Base-by-base conservation (phyloP, 2,113 vertebrate species). In the Tauraco erythrolophus region DNA sequence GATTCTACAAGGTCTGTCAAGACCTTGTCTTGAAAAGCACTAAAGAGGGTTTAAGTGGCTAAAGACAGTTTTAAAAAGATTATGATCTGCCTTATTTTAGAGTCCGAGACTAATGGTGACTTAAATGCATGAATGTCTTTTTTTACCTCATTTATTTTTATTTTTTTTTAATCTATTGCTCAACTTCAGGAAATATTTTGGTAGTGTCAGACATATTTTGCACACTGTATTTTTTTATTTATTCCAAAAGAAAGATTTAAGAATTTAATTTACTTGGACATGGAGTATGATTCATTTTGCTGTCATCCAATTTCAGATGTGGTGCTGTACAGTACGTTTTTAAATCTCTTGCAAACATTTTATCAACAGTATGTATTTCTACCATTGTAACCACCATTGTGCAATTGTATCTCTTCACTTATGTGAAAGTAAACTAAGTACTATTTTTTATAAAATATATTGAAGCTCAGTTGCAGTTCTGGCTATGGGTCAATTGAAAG, bases 381-480 rank as follows among this genome's bases (percentile, higher is more conserved):
- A 98, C 84, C 97, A 98, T 97, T 98, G 97, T 98, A 98, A 98
- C 97, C 97, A 97, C 97, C 96, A 98, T 98, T 97, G 98, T 99
- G 98, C 96, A 98, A 98, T 97, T 98, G 97, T 98, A 98, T 97
- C 97, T 98, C 97, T 98, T 98, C 98, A 98, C 98, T 98, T 98
- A 98, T 98, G 98, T 98, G 98, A 98, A 98, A 98, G 97, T 98
- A 98, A 98, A 97, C 96, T 97, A 98, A 98, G 98, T 99, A 98
- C 98, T 98, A 98, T 99, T 99, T 99, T 99, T 99, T 99, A 99
- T 99, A 99, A 98, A 99, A 98, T 88, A 95, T 70, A 97, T 56
- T 95, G 97, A 98, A 96, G 89, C 95, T 97, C 97, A 95, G 96
- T 92, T 94, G 97, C 77, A 96, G 70, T 97, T 91, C 83, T 95